Percentiles rank a stretch among this genome's conserved stretches.
phyloP scores from a whole-genome alignment of 92 coral and sea anemone species.

The Diadumene lineata region DNA sequence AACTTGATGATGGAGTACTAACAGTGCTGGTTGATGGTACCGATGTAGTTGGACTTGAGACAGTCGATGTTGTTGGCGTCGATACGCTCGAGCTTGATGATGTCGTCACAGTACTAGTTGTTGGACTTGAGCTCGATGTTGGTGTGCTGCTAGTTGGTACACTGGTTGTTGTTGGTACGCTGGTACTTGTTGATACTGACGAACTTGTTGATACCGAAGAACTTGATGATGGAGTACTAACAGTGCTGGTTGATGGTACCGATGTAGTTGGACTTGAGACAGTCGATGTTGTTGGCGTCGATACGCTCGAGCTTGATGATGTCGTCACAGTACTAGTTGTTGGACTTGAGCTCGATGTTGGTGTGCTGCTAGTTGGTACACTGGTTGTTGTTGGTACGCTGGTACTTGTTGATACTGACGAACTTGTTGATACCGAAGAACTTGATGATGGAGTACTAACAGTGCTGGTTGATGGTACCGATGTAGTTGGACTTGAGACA shows the following conservation, averaged over 20 bases:
- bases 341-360: conserved; percentile 4
- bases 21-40: not conserved
- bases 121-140: conserved; percentile 17
- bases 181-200: conserved; percentile 1
- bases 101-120: conserved; percentile 22
- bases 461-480: not conserved
- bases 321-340: conserved; percentile 4
- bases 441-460: conserved; percentile 4
- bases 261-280: conserved; percentile 19
- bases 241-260: conserved; percentile 2
- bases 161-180: conserved; percentile 30
- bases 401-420: conserved; percentile 4
- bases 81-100: conserved; percentile 14
- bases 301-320: not conserved
- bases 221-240: not conserved
- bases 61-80: no score
- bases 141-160: no score
- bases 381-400: conserved; percentile 30
- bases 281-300: no score
- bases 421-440: conserved; percentile 5
- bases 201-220: conserved; percentile 1
- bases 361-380: no score
- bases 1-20: not conserved
- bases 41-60: conserved; percentile 12
- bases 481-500: conserved; percentile 5